A percentile compares a stretch with the other conserved stretches of the same genome.
Evolutionary conservation across 2,888 invertebrate species (phyloP).

Genomic region (Stictocephala bisonia): DNA sequence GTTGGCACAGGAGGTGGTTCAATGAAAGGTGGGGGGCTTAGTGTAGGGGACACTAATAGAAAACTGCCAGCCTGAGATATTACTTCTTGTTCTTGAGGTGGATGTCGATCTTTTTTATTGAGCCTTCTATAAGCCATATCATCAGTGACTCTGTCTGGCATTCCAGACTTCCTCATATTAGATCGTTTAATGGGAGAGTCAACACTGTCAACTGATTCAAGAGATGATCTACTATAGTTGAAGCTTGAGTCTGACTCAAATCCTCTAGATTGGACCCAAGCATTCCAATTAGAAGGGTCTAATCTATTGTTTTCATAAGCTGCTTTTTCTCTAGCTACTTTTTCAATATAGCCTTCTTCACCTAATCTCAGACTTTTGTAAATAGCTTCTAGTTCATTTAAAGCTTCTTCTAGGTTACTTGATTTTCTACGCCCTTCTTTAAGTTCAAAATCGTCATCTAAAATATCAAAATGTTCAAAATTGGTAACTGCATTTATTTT

Average conservation of each 20-base stretch:
- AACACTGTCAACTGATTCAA: constrained; percentile 36
- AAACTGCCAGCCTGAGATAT: constrained; percentile 72
- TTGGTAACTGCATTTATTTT: constrained; percentile 57
- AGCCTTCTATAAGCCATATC: constrained; percentile 85
- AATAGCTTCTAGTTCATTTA: constrained; percentile 91
- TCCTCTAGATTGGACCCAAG: constrained; percentile 71
- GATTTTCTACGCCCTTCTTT: constrained; percentile 67
- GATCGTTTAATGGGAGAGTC: constrained; percentile 15
- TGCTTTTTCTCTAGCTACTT: constrained; percentile 20
- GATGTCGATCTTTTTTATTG: constrained; percentile 70
- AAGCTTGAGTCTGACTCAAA: constrained; percentile 45
- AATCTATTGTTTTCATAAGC: constrained; percentile 25
- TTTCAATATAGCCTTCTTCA: constrained; percentile 80
- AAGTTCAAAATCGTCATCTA: constrained; percentile 47
- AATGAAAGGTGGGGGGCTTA: constrained; percentile 62
- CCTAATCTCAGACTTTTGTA: constrained; percentile 87
- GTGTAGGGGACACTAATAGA: constrained; percentile 76
- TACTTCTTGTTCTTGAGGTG: constrained; percentile 64
- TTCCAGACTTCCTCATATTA: constrained; percentile 13
- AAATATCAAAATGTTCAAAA: constrained; percentile 28
- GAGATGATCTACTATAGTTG: constrained; percentile 40
- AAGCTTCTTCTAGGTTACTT: constrained; percentile 86
- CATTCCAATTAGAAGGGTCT: constrained; percentile 41
- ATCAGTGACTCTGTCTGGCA: constrained; percentile 66
- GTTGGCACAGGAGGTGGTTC: constrained; percentile 50